Conservation (phyloP, 1,140 invertebrate species). For the Coelopa frigida region DNA sequence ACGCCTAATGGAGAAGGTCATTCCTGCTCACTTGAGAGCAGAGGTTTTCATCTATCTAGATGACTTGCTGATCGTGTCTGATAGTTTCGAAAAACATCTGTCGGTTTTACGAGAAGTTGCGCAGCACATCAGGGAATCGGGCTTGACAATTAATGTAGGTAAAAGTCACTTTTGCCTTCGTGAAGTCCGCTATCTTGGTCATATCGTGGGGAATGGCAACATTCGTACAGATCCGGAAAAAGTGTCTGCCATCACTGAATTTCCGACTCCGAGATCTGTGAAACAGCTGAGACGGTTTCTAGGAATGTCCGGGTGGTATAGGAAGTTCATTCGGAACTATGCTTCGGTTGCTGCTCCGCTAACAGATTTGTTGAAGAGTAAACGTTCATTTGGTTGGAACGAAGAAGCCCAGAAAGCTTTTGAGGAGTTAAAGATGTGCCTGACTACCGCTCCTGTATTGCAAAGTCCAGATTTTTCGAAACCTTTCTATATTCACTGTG, state of each 20-base stretch:
- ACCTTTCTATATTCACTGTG: no score
- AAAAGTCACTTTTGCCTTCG: conserved; percentile 22
- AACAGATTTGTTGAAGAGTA: conserved; percentile 5
- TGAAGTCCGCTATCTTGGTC: conserved; percentile 17
- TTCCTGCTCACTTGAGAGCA: conserved; percentile 35
- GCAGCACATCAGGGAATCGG: conserved; percentile 7
- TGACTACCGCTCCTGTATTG: conserved; percentile 16
- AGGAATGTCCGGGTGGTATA: conserved; percentile 43
- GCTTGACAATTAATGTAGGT: conserved; percentile 19
- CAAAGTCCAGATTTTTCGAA: conserved; percentile 18
- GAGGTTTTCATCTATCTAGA: conserved; percentile 15
- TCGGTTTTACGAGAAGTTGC: conserved; percentile 1
- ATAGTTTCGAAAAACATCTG: conserved; percentile 9
- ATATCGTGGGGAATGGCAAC: conserved; percentile 23
- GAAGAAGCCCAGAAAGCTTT: conserved; percentile 11
- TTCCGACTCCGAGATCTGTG: conserved; percentile 9
- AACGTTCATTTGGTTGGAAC: neutral
- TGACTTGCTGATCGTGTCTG: conserved; percentile 8
- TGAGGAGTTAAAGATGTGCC: conserved; percentile 12
- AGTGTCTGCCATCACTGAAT: conserved; percentile 17
- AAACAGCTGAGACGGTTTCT: conserved; percentile 44
- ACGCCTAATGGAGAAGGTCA: conserved; percentile 16
- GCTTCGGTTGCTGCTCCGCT: conserved; percentile 26
- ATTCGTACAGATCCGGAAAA: conserved; percentile 34
- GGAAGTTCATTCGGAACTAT: conserved; percentile 35